These are phyloP conservation scores for Sebastes hubbsi DNA, from an alignment of 2,797 vertebrate genomes.

Conservation along the genomic window DNA sequence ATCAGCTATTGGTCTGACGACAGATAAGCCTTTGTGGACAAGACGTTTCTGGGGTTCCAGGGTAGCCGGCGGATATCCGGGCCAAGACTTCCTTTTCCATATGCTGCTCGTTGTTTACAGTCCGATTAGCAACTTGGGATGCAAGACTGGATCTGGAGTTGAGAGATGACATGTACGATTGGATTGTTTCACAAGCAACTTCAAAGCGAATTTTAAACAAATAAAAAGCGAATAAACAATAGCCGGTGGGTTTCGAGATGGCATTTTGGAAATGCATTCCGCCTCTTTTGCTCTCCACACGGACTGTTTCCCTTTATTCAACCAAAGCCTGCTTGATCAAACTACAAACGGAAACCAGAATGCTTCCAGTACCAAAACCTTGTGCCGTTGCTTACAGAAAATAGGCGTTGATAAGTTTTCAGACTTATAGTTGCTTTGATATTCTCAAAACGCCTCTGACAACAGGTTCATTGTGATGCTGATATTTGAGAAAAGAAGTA, in stretches of 20 bases:
- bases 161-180: not conserved
- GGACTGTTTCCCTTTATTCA: not conserved
- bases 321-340: not conserved
- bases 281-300: not conserved
- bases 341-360: not conserved
- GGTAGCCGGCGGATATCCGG: not conserved
- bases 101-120: no score
- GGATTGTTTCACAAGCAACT: not conserved
- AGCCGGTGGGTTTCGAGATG: not conserved
- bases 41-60: not conserved
- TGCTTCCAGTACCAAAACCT: not conserved
- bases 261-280: not conserved
- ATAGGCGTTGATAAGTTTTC: not conserved
- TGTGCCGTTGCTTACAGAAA: not conserved
- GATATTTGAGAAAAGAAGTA: not conserved
- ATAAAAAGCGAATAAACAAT: not conserved
- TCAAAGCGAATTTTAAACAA: not conserved
- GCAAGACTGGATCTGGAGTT: not conserved
- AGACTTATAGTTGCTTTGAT: not conserved
- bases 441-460: not conserved
- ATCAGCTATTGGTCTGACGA: not conserved
- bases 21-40: not conserved
- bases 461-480: not conserved
- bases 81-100: no score
- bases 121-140: no score